Evolutionary conservation across 2,113 vertebrate species (phyloP), one percentile per base, ranked within the genome.

Genomic region (Pholis gunnellus): DNA sequence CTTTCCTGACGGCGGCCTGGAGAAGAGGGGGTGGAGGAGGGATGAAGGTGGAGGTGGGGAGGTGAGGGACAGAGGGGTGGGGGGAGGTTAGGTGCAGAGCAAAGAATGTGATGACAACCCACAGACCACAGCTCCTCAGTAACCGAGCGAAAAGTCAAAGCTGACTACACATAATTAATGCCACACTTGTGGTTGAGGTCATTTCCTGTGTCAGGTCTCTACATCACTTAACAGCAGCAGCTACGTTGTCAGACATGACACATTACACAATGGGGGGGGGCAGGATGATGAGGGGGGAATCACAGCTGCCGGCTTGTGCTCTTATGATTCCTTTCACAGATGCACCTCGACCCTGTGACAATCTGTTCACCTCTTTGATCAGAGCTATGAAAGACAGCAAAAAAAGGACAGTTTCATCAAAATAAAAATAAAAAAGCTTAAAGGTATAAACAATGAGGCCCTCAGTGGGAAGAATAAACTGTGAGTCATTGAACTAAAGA

Each of bases 1-100:
- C 92, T 92, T 83, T 95, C 94, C 81, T 95, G 94, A 22, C 94
- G 95, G 72, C 93, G 95, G 93, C 93, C 95, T 96, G 92, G 84
- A 91, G 88, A 86, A 71, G 77, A 61, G 73, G 86, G 75, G 78
- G 72, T 13, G 79, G 61, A 66, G 69, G 70, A 36, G 82, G 46
- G 50, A 81, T 54, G 72, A 77, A 46, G 78, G 57, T 78, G 70
- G 71, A 74, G 80, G 66, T 78, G 79, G 75, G 38, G 57, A 52
- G 63, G 68, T 61, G 87, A 75, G 83, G 29, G 57, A 61, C 34
- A 76, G 56, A 59, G 56, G 42, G 68, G 40, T 56, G 36, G 44
- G 66, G 6, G 44, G 72, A 29, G 59, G 50, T 57, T 61, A 72
- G 82, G 76, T 59, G 84, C 61, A 90, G 75, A 92, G 78, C 79